Base-by-base conservation (phyloP, 1,140 invertebrate genomes). In the Dreissena polymorpha region DNA sequence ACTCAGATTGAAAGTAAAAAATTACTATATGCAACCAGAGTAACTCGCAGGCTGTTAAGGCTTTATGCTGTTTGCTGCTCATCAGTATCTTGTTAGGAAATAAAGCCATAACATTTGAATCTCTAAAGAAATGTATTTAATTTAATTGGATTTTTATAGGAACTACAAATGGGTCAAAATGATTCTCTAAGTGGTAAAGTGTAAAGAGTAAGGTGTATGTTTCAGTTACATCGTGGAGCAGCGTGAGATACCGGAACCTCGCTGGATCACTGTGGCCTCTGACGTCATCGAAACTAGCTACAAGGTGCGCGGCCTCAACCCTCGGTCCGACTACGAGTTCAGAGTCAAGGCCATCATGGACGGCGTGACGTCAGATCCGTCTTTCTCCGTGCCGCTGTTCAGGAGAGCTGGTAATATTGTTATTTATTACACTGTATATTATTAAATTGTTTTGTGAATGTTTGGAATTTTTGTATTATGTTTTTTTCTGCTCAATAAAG, bases 281-380 rank as follows among this genome's bases (percentile, higher is more conserved):
- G 82, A 86, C 18, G 79, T 89, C 12, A 69, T 83, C 29, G 86
- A 88, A 21, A 86, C 85, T 23, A 87, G 78, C 50, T 89, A 89
- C 69, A 83, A 87, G 64, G 86, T 90, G 0, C 87, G 85, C 23
- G 96, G 97, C 86, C 93, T 99, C 12, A 96, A 95, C n/a, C 97
- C 99, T 93, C 97, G 97, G 53, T 96, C 98, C 89, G 97, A 99
- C 93, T 99, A 99, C 90, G 97, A 99, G 93, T 99, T 99, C 94
- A 95, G 99, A 78, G 95, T 99, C 0, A 97, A 98, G 91, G 98
- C 98, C 16, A 96, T 99, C 0, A 99, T 99, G 92, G 98, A 99
- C 91, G 97, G 96, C 39, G 87, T 86, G 14, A 81, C 77, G 10
- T 86, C 85, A 25, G 87, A 90, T 39, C 90, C 90, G 25, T 89